Conservation (phyloP, 1,140 invertebrate genomes). For the Drosophila jambulina region DNA sequence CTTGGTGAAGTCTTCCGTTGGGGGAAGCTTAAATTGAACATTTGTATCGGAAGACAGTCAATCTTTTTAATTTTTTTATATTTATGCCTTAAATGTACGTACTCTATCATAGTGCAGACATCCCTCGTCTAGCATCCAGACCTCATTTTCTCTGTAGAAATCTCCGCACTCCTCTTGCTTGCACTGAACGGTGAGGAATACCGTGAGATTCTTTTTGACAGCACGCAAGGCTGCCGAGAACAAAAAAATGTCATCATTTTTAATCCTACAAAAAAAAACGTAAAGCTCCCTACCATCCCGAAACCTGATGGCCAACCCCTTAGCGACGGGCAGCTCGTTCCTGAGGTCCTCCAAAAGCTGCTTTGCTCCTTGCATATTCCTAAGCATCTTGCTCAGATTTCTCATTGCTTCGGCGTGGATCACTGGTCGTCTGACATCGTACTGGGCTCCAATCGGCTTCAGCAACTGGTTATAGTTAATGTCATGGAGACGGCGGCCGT, state of each 20-base stretch:
- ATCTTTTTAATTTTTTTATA: not conserved
- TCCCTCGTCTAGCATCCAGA: constrained; percentile 20
- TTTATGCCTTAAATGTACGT: not conserved
- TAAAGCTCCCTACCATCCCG: constrained; percentile 12
- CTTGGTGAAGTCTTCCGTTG: not conserved
- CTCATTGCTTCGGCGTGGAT: not conserved
- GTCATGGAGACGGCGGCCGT: not conserved
- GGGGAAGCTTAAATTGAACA: constrained; percentile 1
- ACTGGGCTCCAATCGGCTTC: not conserved
- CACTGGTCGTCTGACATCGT: not conserved
- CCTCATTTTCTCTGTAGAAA: constrained; percentile 22
- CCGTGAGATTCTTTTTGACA: constrained; percentile 17
- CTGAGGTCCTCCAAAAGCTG: constrained; percentile 3
- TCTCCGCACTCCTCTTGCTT: constrained; percentile 2
- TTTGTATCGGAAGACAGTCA: not conserved
- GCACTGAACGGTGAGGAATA: constrained; percentile 11
- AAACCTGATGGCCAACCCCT: constrained; percentile 27
- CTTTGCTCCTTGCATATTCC: not conserved
- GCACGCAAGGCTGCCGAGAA: constrained; percentile 7
- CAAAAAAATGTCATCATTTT: too few relatives aligned
- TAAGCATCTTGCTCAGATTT: not conserved
- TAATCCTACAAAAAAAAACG: not conserved
- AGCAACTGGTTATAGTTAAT: constrained; percentile 7
- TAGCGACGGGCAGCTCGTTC: not conserved
- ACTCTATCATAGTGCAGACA: constrained; percentile 39